Evolutionary conservation across 2,797 vertebrate species (phyloP).

Genomic region (Otolemur crassicaudatus): DNA sequence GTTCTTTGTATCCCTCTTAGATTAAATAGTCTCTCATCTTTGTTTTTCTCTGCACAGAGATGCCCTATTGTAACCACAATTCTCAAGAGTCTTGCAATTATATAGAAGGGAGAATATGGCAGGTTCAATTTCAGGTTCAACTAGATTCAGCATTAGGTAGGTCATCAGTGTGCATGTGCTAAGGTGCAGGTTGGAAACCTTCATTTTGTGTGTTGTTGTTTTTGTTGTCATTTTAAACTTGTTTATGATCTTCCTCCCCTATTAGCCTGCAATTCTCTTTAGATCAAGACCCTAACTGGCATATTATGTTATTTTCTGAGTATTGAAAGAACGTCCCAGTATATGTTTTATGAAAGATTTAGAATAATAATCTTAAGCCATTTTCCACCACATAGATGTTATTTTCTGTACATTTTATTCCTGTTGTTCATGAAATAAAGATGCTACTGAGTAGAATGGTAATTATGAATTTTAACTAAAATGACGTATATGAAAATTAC

Average conservation of each 20-base stretch:
- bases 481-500: background rate
- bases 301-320: background rate
- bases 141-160: background rate
- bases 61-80: background rate
- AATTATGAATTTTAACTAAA: background rate
- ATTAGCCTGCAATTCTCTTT: background rate
- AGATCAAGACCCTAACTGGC: background rate
- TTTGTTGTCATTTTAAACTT: background rate
- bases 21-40: background rate
- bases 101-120: background rate
- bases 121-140: background rate
- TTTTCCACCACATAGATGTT: background rate
- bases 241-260: background rate
- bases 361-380: background rate
- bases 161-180: background rate
- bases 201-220: background rate
- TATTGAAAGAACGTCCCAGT: background rate
- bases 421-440: background rate
- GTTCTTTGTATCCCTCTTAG: background rate
- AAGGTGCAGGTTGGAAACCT: background rate
- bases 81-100: background rate
- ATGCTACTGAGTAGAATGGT: background rate
- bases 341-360: background rate
- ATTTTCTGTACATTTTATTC: background rate
- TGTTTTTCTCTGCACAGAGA: background rate